Percentiles rank a stretch among this genome's conserved stretches.
Conservation (phyloP, 2,888 invertebrate genomes). For the Therioaphis trifolii region DNA sequence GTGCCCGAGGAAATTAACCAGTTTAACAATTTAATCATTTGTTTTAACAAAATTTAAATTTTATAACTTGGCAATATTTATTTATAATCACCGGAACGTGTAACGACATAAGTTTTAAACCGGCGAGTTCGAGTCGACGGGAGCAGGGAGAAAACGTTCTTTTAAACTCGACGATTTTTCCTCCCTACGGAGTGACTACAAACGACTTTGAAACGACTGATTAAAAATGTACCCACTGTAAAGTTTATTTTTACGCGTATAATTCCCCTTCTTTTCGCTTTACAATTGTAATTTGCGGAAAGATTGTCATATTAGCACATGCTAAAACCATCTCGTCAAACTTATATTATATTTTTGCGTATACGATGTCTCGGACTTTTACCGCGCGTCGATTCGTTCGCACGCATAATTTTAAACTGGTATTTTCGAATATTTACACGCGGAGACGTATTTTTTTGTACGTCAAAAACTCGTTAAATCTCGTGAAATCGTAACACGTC, state of each 20-base stretch:
- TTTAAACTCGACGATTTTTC: conserved; percentile 41
- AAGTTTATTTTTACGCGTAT: conserved; percentile 56
- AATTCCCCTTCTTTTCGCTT: conserved; percentile 21
- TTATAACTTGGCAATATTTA: conserved; percentile 40
- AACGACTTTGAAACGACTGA: conserved; percentile 54
- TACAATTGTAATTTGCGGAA: conserved; percentile 48
- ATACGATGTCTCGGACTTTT: no score
- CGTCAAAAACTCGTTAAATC: no score
- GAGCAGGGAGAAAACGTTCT: conserved; percentile 9
- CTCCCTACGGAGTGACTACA: conserved; percentile 41
- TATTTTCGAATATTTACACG: no score
- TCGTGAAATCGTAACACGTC: no score
- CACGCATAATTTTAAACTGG: no score
- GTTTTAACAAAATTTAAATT: conserved; percentile 35
- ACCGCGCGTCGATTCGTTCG: no score
- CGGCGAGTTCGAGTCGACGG: conserved; percentile 26
- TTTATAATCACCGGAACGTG: conserved; percentile 44
- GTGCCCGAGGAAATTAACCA: background rate
- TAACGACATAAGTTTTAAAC: conserved; percentile 58
- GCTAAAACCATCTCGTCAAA: background rate
- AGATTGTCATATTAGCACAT: conserved; percentile 39
- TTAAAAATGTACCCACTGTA: conserved; percentile 59
- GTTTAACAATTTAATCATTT: conserved; percentile 25
- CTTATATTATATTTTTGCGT: background rate
- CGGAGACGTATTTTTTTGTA: no score